Evolutionary conservation across 2,888 invertebrate genomes (phyloP).

Genomic region (Lepidochrysops patricia): DNA sequence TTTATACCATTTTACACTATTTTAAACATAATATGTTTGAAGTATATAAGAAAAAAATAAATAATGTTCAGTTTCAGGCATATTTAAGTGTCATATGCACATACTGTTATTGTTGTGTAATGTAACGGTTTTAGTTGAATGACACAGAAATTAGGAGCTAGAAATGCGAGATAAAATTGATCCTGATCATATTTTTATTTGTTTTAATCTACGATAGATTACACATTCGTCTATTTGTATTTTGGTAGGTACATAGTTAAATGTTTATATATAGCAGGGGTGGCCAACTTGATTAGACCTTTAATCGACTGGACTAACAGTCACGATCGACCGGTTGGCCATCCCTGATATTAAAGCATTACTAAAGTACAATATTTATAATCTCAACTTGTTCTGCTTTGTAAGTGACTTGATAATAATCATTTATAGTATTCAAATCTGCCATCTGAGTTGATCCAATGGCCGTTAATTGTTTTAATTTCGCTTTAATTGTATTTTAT

Average conservation of each 20-base stretch:
- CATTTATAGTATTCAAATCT: not conserved
- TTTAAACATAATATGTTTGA: not conserved
- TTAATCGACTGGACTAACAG: not conserved
- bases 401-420: not conserved
- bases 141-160: no score
- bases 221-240: no score
- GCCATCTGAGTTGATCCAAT: not conserved
- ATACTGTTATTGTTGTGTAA: no score
- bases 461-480: not conserved
- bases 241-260: no score
- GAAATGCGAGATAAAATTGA: no score
- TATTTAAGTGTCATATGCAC: not conserved
- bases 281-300: no score
- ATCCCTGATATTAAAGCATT: not conserved
- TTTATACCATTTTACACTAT: not conserved
- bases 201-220: no score
- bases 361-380: not conserved
- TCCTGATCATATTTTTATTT: no score
- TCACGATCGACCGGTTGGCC: no score
- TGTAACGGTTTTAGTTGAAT: no score
- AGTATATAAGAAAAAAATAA: not conserved
- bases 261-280: no score
- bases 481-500: not conserved
- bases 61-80: not conserved
- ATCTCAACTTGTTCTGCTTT: not conserved